Evolutionary conservation across 2,888 invertebrate species (phyloP), one percentile per base, ranked within the genome.

Genomic region (Heliconius cydno): DNA sequence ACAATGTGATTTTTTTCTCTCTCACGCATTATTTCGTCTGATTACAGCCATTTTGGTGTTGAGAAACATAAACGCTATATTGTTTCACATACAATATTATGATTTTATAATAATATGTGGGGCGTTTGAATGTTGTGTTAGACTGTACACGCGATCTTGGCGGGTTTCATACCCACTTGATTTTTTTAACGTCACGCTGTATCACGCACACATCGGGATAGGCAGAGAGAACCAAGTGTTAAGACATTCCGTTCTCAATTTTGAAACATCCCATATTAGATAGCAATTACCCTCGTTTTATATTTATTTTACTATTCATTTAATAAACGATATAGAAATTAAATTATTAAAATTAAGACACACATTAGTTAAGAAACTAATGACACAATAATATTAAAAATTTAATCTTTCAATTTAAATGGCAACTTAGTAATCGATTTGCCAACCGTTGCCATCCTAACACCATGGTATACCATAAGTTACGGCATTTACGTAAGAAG

Each of bases 1-100:
- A 91, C 92, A 92, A 92, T 92, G 88, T 79, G 84, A 79, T 84
- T 87, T 86, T 88, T 88, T 87, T 86, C 86, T 87, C 85, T 92
- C 92, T 86, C 92, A 92, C 92, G 91, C 88, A 88, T 86, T 86
- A 86, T 86, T 88, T 86, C 82, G 83, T 83, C 82, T 82, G 82
- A 84, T 85, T 85, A 84, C 85, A 79, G 82, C 79, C 83, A 81
- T 81, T 84, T 84, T 79, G 81, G 78, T 76, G 84, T 84, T 85
- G 87, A 84, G 87, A 85, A 87, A 86, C 68, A 70, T 76, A 77
- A 67, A 76, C 30, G 70, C 25, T 79, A 78, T 84, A 85, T 85
- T 85, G 84, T 86, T 85, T 82, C 81, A 78, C 46, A 74, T 79
- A 80, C 76, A 81, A 34, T 52, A 52, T 67, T 81, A 66, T 76